Base-by-base conservation (phyloP, 2,888 invertebrate genomes). In the Altica lythri region DNA sequence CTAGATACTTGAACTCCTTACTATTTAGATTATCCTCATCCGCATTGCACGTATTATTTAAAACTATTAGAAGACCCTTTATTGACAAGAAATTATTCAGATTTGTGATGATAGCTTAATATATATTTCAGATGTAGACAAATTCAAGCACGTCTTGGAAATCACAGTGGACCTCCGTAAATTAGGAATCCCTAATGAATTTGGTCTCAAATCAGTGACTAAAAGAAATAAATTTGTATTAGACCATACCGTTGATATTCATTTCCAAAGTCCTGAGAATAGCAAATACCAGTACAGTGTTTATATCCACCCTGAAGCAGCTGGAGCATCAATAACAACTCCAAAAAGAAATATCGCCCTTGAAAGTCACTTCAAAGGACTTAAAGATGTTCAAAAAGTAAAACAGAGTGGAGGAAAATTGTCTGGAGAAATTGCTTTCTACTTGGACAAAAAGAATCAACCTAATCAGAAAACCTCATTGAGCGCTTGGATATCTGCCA, bases 121-220 rank as follows among this genome's bases (percentile, higher is more conserved):
- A n/a, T n/a, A n/a, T 25, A 37, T 52, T 70, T 34, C 65, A 84
- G 85, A 79, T 54, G 72, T 80, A 1, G 78, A 80, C 8, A 74
- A 79, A 9, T 75, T 83, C 53, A 80, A 84, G 60, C 86, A 89
- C 68, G 79, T 83, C 12, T 70, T 87, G 9, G 84, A 83, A 64
- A 78, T 88, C 1, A 81, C 84, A 34, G 77, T 90, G 2, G 89
- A 90, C 70, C 77, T 90, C 0, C 85, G 88, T 57, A 88, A 88
- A 68, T 79, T 90, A 13, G 89, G 90, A 13, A 80, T 89, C 44
- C 81, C 86, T 0, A 86, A 88, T 17, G 89, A 90, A 68, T 86
- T 90, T 62, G 88, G 89, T 8, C 75, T 90, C 0, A 83, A 85
- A 67, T 80, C 86, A 1, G 83, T 80, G 54, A 86, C 84, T 17